phyloP scores from a whole-genome alignment of 2,888 invertebrate species.

The Stenoptilia bipunctidactyla region DNA sequence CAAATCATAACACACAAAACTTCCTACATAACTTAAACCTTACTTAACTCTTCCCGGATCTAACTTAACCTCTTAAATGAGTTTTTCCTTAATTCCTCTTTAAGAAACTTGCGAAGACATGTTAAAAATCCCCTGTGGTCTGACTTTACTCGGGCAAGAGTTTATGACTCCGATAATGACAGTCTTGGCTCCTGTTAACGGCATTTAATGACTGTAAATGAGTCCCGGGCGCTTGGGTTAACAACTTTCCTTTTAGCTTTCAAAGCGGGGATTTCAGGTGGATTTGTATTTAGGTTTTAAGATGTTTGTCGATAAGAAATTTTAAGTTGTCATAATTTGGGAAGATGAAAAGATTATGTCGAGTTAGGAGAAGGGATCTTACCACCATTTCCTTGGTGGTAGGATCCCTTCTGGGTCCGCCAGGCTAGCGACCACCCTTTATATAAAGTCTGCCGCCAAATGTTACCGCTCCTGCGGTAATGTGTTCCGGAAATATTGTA shows the following conservation, averaged over 20 bases:
- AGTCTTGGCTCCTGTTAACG: slow-evolving; percentile 38
- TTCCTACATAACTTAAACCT: slow-evolving; percentile 14
- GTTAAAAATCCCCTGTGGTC: slow-evolving; percentile 27
- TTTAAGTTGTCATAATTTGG: too few species aligned
- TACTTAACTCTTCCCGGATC: slow-evolving; percentile 13
- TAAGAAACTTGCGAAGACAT: slow-evolving; percentile 8
- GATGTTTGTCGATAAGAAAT: too few species aligned
- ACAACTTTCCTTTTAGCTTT: slow-evolving; percentile 29
- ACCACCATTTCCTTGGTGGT: too few species aligned
- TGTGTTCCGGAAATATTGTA: too few species aligned
- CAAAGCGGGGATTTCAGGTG: slow-evolving; percentile 4
- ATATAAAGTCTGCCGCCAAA: too few species aligned
- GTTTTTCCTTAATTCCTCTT: not conserved
- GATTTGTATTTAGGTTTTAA: too few species aligned
- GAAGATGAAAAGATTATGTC: too few species aligned
- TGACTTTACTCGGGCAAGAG: slow-evolving; percentile 21
- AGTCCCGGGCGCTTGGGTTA: slow-evolving; percentile 30
- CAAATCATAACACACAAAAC: slow-evolving; percentile 17
- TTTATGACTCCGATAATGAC: slow-evolving; percentile 34
- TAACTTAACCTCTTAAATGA: slow-evolving; percentile 13
- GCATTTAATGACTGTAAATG: slow-evolving; percentile 42
- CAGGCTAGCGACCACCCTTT: too few species aligned
- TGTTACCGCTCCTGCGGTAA: too few species aligned
- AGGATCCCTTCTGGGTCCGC: too few species aligned
- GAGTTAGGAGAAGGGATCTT: too few species aligned